Base-by-base conservation (phyloP, 2,113 vertebrate species). In the Thamnaconus septentrionalis region DNA sequence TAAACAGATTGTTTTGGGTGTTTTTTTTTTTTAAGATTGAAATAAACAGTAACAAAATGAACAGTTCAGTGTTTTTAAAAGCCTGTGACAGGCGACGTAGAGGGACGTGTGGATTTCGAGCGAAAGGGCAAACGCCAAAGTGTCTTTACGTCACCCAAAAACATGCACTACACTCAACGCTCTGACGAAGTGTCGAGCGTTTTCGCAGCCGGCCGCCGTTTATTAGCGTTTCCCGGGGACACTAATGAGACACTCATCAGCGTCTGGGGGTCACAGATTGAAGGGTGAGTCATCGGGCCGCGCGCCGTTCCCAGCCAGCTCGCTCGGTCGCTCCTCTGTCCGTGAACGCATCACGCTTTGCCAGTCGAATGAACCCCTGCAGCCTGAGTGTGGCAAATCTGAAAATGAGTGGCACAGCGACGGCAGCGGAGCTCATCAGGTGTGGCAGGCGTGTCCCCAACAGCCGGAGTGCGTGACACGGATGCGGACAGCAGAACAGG, bases 311-410 rank as follows among this genome's bases (percentile, higher is more conserved):
- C 68, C 69, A 68, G 18, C 58, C 18, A 1, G 18, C 18, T 2
- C 18, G 18, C 18, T 31, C 18, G 18, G 1, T 31, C 18, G 8
- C 44, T 50, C 48, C 18, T 59, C 69, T 72, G 76, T 75, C 66
- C 73, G 45, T 67, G 49, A 58, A 71, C 47, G 50, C 67, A 76
- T 71, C 69, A 74, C 4, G 7, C 66, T 73, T 56, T 81, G 73
- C 69, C 71, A 85, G 6, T 83, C 71, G 74, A 69, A 78, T 63
- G 40, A 67, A 65, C 66, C 69, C 56, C 39, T 31, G 55, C 55
- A 51, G 55, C 42, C 57, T 40, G 8, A 56, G 40, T 5, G 10
- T 3, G 50, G 5, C 5, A 52, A 52, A 52, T 11, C 9, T 10
- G 52, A 39, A 51, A 0, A 53, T 53, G 54, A 71, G 51, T 41